Evolutionary conservation across 2,797 vertebrate species (phyloP).

Genomic region (Nannoperca australis): DNA sequence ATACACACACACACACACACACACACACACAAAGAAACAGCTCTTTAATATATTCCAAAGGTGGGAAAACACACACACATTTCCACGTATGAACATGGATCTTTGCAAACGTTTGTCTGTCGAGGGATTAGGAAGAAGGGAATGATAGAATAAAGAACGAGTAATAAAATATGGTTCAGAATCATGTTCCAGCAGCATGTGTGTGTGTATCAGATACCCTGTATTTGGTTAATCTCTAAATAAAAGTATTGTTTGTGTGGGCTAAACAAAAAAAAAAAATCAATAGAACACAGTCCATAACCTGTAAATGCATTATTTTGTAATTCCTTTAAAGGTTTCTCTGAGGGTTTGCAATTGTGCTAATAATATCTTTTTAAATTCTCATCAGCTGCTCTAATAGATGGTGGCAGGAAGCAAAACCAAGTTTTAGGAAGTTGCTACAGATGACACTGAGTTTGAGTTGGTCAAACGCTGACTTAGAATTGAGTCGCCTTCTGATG

Average conservation of each 20-base stretch:
- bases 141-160: neutral
- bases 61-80: conserved; percentile 29
- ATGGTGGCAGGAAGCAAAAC: conserved; percentile 6
- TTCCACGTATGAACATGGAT: conserved; percentile 18
- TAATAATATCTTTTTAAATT: conserved; percentile 1
- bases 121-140: conserved; percentile 3
- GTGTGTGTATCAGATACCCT: conserved; percentile 1
- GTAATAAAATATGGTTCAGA: conserved; percentile 17
- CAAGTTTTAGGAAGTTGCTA: neutral
- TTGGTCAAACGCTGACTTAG: neutral
- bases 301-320: conserved; percentile 34
- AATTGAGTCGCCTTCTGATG: neutral
- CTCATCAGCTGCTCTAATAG: neutral
- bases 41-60: conserved; percentile 48
- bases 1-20: conserved; percentile 27
- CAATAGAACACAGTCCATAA: conserved; percentile 21
- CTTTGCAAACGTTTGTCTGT: neutral
- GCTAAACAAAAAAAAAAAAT: conserved; percentile 34
- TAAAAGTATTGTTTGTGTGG: conserved; percentile 29
- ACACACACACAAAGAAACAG: conserved; percentile 39
- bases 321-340: conserved; percentile 26
- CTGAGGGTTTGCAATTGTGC: conserved; percentile 11
- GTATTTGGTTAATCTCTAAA: conserved; percentile 34
- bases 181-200: neutral
- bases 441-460: neutral